Conservation (phyloP, 2,888 invertebrate species). For the Drosophila stalkeri region DNA sequence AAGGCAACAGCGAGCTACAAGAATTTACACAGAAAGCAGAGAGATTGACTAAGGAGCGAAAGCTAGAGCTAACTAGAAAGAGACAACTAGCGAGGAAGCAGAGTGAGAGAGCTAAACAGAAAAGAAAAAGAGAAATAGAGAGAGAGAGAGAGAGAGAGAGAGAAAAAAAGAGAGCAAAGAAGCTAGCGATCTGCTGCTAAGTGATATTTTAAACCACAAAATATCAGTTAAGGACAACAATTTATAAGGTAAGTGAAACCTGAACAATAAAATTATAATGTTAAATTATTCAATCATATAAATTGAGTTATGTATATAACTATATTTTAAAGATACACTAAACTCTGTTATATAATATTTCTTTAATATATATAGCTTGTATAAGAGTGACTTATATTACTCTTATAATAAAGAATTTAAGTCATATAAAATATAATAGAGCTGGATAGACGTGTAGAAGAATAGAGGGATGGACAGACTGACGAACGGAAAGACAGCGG, state of each 20-base stretch:
- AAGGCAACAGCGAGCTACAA: conserved; percentile 45
- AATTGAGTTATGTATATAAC: too few species aligned
- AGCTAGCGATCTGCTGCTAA: conserved; percentile 63
- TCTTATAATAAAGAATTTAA: too few species aligned
- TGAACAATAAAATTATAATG: too few species aligned
- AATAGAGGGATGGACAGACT: too few species aligned
- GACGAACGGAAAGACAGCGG: too few species aligned
- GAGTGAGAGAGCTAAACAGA: conserved; percentile 11
- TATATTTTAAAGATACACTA: too few species aligned
- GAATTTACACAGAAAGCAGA: conserved; percentile 62
- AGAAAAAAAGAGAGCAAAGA: conserved; percentile 1
- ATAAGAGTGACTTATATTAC: too few species aligned
- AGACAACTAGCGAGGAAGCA: conserved; percentile 5
- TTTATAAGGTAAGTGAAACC: conserved; percentile 61
- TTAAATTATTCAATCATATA: too few species aligned
- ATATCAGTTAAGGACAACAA: conserved; percentile 79
- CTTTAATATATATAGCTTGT: too few species aligned
- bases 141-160: not conserved
- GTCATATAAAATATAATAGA: too few species aligned
- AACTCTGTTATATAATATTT: too few species aligned
- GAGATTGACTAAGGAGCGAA: conserved; percentile 31
- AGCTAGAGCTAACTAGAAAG: conserved; percentile 1
- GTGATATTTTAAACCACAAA: conserved; percentile 76
- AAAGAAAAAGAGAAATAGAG: not conserved
- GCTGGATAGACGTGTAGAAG: too few species aligned